Evolutionary conservation across 2,888 invertebrate genomes (phyloP), one percentile per base, ranked within the genome.

Genomic region (Linyphia triangularis): DNA sequence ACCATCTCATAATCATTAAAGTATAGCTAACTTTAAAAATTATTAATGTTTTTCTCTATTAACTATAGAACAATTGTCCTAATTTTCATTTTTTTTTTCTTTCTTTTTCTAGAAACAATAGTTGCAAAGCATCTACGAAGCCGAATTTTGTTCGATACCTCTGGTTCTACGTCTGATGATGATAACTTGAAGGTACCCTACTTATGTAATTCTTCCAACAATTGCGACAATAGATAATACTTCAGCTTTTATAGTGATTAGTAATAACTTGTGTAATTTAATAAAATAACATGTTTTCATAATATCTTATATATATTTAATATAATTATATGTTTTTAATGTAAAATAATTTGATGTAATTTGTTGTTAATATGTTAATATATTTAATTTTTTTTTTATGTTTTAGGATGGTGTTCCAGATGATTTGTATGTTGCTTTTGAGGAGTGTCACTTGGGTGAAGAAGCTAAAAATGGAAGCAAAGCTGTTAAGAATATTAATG

Each of bases 381-480:
- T 51, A 2, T 28, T 43, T 51, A 28, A 51, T 75, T 6, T 65
- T 24, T 24, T 30, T 19, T 51, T 73, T 30, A 10, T n/a, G 22
- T 61, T 37, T 61, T 51, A 79, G 89, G 84, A 89, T 84, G 79
- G 79, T 59, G 89, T 89, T 33, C 89, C 89, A 1, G 89, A 89
- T 81, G 89, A 89, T 43, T 69, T 89, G 13, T 89, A 88, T 75
- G 79, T 73, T 79, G 89, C 89, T 40, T 24, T 89, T n/a, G 65
- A 77, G 63, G 83, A 89, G 40, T 89, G 89, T 61, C 86, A 85
- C 33, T 85, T 89, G n/a, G 81, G 63, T 51, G 86, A 89, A 33
- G 61, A 82, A 43, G 77, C 19, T 28, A 72, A 86, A 30, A 28
- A 65, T 24, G 72, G 43, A 30, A 57, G 19, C 19, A 69, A 69